Percentiles rank a stretch among this genome's conserved stretches.
Conservation (phyloP, 2,888 invertebrate genomes). For the Leptinotarsa rubiginosa region DNA sequence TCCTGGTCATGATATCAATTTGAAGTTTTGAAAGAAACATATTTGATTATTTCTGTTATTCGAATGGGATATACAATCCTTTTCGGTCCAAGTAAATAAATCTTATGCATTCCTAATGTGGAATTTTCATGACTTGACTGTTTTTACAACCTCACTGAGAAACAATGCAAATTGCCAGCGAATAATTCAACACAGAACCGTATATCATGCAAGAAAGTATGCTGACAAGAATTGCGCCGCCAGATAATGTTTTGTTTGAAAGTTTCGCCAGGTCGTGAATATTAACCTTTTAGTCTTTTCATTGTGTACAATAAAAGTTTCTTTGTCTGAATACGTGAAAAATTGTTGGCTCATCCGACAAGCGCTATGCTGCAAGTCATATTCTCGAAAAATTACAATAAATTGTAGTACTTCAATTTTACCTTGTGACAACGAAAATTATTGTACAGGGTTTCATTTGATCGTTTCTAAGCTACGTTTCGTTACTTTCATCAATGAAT, state of each 20-base stretch:
- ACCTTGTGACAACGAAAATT: too few relatives aligned
- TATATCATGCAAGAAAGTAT: conserved; percentile 1
- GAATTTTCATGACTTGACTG: not conserved
- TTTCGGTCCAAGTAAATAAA: not conserved
- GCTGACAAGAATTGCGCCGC: not conserved
- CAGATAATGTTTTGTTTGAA: conserved; percentile 1
- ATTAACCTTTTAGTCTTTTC: not conserved
- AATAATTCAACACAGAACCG: not conserved
- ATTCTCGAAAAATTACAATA: not conserved
- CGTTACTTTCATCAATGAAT: too few relatives aligned
- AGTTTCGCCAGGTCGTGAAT: not conserved
- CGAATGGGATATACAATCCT: not conserved
- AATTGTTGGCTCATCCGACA: not conserved
- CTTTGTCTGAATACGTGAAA: not conserved
- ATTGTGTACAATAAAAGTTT: not conserved
- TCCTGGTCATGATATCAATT: too few relatives aligned
- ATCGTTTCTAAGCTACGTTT: not conserved
- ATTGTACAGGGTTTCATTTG: not conserved
- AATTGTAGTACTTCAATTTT: not conserved
- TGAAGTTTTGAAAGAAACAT: not conserved
- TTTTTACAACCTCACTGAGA: conserved; percentile 1
- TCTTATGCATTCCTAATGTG: not conserved
- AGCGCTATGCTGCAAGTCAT: not conserved
- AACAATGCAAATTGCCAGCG: conserved; percentile 1
- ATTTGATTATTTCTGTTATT: not conserved